Evolutionary conservation across 2,113 vertebrate genomes (phyloP), one percentile per base, ranked within the genome.

Genomic region (Sapayoa aenigma): DNA sequence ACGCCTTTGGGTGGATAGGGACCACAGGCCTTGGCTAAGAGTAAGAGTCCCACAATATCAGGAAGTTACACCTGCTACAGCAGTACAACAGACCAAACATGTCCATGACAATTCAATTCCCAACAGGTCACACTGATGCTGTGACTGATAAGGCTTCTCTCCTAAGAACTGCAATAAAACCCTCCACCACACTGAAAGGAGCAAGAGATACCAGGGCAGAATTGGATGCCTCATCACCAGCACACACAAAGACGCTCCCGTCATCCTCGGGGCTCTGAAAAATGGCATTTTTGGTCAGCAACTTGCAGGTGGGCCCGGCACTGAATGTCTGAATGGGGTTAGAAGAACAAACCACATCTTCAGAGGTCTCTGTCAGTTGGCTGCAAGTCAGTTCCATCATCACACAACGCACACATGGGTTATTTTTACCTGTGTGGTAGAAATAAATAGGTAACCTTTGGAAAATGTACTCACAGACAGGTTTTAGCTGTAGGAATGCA

Each of bases 281-380:
- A 69, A 99, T 98, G 20, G 99, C 98, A 78, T 98, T 99, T 97
- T 99, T 99, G 94, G 99, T 99, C 80, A 99, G 98, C 67, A 99
- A 71, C 87, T 99, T 99, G 96, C 99, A 99, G 59, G 98, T 98
- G 9, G 98, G 97, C 35, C 99, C 99, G 5, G 98, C 98, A 6
- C 37, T 98, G 96, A 99, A 99, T 4, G 98, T 99, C 94, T 99
- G 99, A 41, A 99, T 96, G 0, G 99, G 97, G 10, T 97, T 96
- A 84, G 98, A 99, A 67, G 98, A 98, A 74, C 98, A 99, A 87
- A 97, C 77, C 22, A 98, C 97, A 4, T 97, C 96, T 72, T 98
- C 98, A 1, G 89, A 82, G 6, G 96, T 65, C 33, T 98, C 98
- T 35, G 96, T 93, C 93, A 98, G 97, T 0, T 97, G 97, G 10